Percentiles rank a stretch among this genome's conserved stretches.
Evolutionary conservation across 2,113 vertebrate genomes (phyloP).

Genomic region (Atherinomorus stipes): DNA sequence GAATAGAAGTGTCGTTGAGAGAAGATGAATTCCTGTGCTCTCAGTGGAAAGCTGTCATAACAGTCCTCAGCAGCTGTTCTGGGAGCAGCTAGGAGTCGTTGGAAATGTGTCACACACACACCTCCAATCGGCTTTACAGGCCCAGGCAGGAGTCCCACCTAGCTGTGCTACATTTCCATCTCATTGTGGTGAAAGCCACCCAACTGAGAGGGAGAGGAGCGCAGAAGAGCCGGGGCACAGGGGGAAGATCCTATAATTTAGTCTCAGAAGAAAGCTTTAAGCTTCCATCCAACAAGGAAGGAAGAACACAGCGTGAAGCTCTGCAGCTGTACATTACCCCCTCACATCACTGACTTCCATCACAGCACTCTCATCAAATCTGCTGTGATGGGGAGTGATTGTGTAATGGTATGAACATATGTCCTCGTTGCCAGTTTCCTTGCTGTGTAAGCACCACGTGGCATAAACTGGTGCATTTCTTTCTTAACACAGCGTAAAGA

Average conservation of each 20-base stretch:
- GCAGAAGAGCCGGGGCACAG: slow-evolving; percentile 46
- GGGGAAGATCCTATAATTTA: slow-evolving; percentile 70
- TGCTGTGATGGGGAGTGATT: slow-evolving; percentile 43
- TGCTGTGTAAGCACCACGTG: slow-evolving; percentile 25
- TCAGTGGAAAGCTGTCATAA: slow-evolving; percentile 80
- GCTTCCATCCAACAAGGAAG: slow-evolving; percentile 31
- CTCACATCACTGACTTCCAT: slow-evolving; percentile 49
- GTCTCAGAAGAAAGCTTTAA: slow-evolving; percentile 69
- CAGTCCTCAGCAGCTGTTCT: slow-evolving; percentile 79
- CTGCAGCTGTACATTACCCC: slow-evolving; percentile 30
- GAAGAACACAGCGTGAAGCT: slow-evolving; percentile 34
- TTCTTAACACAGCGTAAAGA: slow-evolving; percentile 15
- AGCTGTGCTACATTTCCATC: slow-evolving; percentile 79
- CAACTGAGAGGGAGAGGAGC: slow-evolving; percentile 54
- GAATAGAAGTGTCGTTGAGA: slow-evolving; percentile 73
- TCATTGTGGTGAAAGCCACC: slow-evolving; percentile 68
- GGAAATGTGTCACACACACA: slow-evolving; percentile 76
- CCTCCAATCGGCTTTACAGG: slow-evolving; percentile 61
- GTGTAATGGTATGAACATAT: slow-evolving; percentile 40
- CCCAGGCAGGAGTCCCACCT: slow-evolving; percentile 71
- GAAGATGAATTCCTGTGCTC: slow-evolving; percentile 79
- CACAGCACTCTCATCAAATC: slow-evolving; percentile 46
- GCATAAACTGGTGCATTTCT: slow-evolving; percentile 23
- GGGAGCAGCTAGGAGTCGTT: slow-evolving; percentile 70
- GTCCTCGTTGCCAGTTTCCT: slow-evolving; percentile 24